Evolutionary conservation across 2,797 vertebrate genomes (phyloP), one percentile per base, ranked within the genome.

Genomic region (Cygnus olor): DNA sequence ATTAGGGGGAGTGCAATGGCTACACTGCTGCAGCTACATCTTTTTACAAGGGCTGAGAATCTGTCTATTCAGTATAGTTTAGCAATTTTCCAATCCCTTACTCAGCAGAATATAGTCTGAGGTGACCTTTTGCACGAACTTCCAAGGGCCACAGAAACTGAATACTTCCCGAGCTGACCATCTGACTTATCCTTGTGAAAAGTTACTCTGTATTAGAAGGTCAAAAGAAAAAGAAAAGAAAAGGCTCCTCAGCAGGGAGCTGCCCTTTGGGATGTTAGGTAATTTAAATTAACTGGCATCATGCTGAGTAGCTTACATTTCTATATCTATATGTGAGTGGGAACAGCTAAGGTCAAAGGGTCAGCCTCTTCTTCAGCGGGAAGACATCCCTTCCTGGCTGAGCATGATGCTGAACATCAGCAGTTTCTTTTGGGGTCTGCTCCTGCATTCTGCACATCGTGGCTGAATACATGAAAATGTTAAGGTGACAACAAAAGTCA

Each of bases 231-330:
- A 85, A 88, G 88, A 68, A 94, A 93, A 95, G 72, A 95, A 96
- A 97, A 96, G 89, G 84, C 61, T 89, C 27, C 95, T 90, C 96
- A 95, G 95, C 93, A 89, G 95, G 94, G 88, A 94, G 81, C 91
- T 96, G 91, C 91, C 95, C 95, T 97, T 87, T 92, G 96, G 95
- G 95, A 97, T 96, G 96, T 96, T 95, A 95, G 93, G 94, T 94
- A 95, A 95, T 97, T 96, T 93, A 96, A 95, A 96, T 96, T 94
- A 96, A 96, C 95, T 95, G 91, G 86, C 88, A 83, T 90, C 95
- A 95, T 80, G 95, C 95, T 96, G 95, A 96, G 95, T 74, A 95
- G 91, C 94, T 95, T 96, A 96, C 93, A 95, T 96, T 96, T 96
- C 94, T 97, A 69, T 97, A 96, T 96, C 88, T 96, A 93, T 96